Conservation (phyloP, 2,797 vertebrate genomes). For the Anguilla megastoma region DNA sequence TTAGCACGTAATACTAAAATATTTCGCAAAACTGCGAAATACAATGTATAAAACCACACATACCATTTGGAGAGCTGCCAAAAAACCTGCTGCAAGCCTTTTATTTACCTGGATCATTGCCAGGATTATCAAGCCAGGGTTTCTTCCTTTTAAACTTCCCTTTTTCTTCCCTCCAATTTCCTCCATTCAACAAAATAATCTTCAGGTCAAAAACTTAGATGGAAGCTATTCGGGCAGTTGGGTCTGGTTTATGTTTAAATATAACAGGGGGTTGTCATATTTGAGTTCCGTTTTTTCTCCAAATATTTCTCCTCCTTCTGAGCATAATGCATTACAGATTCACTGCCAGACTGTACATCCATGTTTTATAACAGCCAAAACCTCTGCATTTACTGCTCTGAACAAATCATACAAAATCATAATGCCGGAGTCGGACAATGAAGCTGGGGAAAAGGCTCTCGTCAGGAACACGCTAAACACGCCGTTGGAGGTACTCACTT, state of each 20-base stretch:
- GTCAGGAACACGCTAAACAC: too few species aligned
- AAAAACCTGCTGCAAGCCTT: constrained; percentile 10
- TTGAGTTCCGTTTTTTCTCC: constrained; percentile 63
- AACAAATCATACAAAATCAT: neutral
- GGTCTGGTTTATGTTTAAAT: constrained; percentile 72
- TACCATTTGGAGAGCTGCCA: neutral
- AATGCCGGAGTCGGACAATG: neutral
- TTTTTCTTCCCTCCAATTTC: constrained; percentile 51
- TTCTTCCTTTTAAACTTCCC: constrained; percentile 14
- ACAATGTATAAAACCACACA: neutral
- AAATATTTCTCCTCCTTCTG: constrained; percentile 44
- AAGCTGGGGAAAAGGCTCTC: neutral
- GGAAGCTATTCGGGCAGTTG: constrained; percentile 55
- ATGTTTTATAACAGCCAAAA: constrained; percentile 5
- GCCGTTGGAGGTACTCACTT: constrained; percentile 27
- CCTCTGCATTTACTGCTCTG: neutral
- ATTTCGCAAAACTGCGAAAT: neutral
- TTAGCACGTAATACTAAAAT: neutral
- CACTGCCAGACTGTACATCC: neutral
- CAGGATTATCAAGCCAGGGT: neutral
- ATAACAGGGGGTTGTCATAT: constrained; percentile 66
- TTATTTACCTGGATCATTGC: constrained; percentile 15
- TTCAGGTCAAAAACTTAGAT: constrained; percentile 65
- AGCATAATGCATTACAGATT: constrained; percentile 55
- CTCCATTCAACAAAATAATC: constrained; percentile 64